phyloP scores from a whole-genome alignment of 2,113 vertebrate genomes.

The Laticauda laticaudata region DNA sequence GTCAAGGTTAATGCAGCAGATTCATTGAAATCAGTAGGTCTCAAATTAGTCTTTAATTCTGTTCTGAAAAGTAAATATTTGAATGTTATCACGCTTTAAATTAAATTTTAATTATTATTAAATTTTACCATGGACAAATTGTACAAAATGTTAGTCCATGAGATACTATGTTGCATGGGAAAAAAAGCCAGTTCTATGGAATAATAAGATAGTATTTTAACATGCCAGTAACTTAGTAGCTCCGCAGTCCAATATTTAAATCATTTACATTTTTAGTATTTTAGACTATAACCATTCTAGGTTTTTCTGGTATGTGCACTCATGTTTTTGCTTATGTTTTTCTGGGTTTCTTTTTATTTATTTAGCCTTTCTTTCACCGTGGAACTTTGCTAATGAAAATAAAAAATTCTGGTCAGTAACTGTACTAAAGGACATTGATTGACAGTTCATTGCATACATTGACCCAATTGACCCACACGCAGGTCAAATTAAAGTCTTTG shows the following conservation, averaged over 20 bases:
- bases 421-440: neutral
- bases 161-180: neutral
- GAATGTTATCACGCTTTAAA: slow-evolving; percentile 30
- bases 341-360: neutral
- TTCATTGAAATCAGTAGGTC: neutral
- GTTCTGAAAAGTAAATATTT: slow-evolving; percentile 4
- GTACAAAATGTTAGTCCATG: neutral
- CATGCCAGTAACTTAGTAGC: neutral
- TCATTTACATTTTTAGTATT: neutral
- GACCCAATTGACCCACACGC: neutral
- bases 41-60: neutral
- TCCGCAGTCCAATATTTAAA: neutral
- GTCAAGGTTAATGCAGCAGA: neutral
- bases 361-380: neutral
- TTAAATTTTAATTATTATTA: neutral
- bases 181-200: neutral
- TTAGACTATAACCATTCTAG: neutral
- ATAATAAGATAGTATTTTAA: neutral
- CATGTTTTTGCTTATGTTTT: neutral
- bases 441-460: neutral
- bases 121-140: neutral
- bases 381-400: neutral
- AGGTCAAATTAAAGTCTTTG: neutral
- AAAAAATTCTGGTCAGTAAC: neutral
- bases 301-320: neutral